Evolutionary conservation across 37 sponge, comb jelly and placozoan genomes (phyloP), one percentile per base, ranked within the genome.

Genomic region (Crambe crambe): DNA sequence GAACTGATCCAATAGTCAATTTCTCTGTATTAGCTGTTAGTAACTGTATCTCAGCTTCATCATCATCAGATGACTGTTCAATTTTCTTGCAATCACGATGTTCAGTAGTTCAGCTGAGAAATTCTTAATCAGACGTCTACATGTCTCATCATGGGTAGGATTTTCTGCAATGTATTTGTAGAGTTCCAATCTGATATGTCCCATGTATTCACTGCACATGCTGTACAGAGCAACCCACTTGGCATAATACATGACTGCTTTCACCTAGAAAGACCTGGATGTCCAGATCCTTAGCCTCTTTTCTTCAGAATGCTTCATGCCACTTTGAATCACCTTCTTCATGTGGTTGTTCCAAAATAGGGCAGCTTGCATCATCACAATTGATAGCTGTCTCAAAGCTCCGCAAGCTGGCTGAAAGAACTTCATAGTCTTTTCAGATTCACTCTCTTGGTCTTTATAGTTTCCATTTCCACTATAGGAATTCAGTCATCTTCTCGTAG

Each of bases 101-200:
- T n/a, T n/a, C n/a, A n/a, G n/a, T n/a, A n/a, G n/a, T n/a, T 47
- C 51, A 47, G 51, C 51, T 47, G 51, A 47, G 12, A 47, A 47
- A 47, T 47, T 47, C 51, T 47, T 47, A 6, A 47, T 12, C 51
- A 47, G 12, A 6, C 12, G 10, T 47, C 10, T 6, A 47, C 6
- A 12, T 75, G 15, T 15, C 12, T 47, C 51, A 12, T 47, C 12
- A 47, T 27, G 42, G 0, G 80, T 74, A 18, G 84, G 90, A 60
- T 83, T 80, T 56, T 89, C 90, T 21, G 63, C 8, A n/a, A 89
- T 39, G 63, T 89, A 89, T n/a, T 37, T 10, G 58, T 89, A 89
- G 36, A 89, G 74, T 34, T 68, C 67, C 63, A 64, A 25, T 43
- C 63, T 85, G 65, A 90, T 85, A 6, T 68, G 59, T 36, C 71